Conservation (phyloP, 1,140 invertebrate species). For the Ostrea denselamellosa region DNA sequence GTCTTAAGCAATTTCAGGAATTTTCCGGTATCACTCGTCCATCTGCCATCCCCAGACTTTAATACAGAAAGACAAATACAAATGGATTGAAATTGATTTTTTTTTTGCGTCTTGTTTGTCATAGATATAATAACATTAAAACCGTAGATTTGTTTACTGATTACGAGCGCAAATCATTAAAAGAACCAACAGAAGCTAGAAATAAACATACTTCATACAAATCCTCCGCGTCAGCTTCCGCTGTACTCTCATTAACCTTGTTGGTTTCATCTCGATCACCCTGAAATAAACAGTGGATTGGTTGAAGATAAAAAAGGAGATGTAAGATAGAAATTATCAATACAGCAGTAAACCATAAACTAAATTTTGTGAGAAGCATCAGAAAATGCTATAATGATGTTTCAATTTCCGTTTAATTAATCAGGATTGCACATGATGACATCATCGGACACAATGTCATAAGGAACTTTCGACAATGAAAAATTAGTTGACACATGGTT, state of each 20-base stretch:
- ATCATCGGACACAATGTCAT: no score
- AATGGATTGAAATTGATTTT: no score
- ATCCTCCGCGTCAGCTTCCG: conserved; percentile 62
- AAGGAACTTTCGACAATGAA: no score
- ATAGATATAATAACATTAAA: no score
- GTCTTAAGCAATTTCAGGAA: conserved; percentile 68
- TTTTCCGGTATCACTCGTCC: conserved; percentile 66
- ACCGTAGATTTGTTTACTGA: no score
- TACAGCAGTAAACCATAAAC: no score
- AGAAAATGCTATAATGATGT: no score
- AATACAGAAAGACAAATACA: conserved; percentile 41
- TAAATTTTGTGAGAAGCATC: no score
- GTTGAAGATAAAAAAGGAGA: neutral
- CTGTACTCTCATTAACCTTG: conserved; percentile 59
- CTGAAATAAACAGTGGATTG: conserved; percentile 42
- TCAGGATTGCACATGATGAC: no score
- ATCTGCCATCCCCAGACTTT: conserved; percentile 72
- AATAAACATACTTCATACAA: conserved; percentile 58
- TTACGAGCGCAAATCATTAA: neutral
- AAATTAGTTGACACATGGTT: no score
- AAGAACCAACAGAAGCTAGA: neutral
- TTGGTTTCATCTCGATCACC: conserved; percentile 57
- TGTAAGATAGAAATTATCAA: neutral
- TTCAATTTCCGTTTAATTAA: no score
- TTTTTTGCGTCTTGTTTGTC: no score